phyloP scores from a whole-genome alignment of 2,113 vertebrate genomes.

The Todiramphus chloris region DNA sequence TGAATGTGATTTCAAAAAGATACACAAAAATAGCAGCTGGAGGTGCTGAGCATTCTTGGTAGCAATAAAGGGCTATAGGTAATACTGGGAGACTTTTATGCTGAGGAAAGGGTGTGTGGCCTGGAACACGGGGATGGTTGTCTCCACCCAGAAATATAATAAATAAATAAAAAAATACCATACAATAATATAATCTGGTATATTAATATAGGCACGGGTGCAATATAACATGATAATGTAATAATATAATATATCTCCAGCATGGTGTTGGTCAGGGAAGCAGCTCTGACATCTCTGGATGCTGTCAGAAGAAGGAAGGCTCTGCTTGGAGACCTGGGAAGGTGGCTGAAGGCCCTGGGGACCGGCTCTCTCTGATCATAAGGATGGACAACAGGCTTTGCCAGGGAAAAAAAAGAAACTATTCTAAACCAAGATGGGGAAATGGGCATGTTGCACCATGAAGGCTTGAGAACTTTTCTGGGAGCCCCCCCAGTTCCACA shows the following conservation, averaged over 20 bases:
- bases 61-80: neutral
- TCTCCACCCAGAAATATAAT: neutral
- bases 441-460: accelerated
- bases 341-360: neutral
- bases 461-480: neutral
- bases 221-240: neutral
- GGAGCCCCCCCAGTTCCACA: neutral
- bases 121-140: neutral
- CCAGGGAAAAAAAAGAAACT: neutral
- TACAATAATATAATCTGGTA: neutral
- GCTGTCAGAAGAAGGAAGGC: neutral
- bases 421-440: accelerated
- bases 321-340: neutral
- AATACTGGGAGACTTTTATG: neutral
- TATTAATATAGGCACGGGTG: too few species aligned
- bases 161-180: neutral
- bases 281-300: neutral
- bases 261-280: neutral
- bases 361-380: accelerated
- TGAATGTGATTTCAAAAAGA: neutral
- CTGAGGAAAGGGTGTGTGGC: neutral
- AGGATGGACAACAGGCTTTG: neutral
- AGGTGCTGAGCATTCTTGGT: neutral
- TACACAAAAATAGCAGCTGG: neutral
- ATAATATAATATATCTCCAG: neutral